Evolutionary conservation across 2,113 vertebrate genomes (phyloP).

Genomic region (Anoura caudifer): DNA sequence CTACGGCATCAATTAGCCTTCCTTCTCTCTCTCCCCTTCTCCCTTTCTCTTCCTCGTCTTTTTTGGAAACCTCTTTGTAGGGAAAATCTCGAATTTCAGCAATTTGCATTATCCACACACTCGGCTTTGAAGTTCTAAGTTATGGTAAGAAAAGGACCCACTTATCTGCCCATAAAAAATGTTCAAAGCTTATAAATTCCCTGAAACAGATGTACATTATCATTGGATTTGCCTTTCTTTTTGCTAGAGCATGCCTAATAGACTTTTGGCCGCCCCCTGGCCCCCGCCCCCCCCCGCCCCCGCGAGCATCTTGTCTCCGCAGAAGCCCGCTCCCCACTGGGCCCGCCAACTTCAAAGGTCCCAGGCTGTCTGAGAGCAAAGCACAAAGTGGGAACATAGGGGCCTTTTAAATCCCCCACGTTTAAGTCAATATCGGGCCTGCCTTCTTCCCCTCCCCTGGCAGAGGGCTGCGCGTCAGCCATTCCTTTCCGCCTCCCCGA

Average conservation of each 20-base stretch:
- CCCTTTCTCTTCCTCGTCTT: conserved; percentile 76
- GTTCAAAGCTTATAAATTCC: conserved; percentile 99
- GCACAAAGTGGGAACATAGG: conserved; percentile 91
- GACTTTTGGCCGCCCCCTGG: conserved; percentile 89
- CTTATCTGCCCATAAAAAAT: conserved; percentile 98
- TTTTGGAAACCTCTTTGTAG: conserved; percentile 90
- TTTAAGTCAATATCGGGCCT: conserved; percentile 91
- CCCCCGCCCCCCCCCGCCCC: conserved; percentile 87
- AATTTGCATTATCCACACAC: conserved; percentile 99
- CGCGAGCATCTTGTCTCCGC: conserved; percentile 92
- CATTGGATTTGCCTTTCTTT: conserved; percentile 94
- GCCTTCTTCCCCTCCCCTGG: conserved; percentile 78
- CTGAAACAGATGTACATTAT: conserved; percentile 99
- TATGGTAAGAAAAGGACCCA: conserved; percentile 96
- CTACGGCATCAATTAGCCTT: conserved; percentile 93
- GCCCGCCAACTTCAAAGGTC: conserved; percentile 98
- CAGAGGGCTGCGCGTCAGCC: conserved; percentile 83
- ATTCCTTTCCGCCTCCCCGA: conserved; percentile 78
- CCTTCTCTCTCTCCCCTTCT: conserved; percentile 80
- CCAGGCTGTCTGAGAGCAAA: conserved; percentile 94
- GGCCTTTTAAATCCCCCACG: conserved; percentile 91
- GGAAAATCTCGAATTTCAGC: conserved; percentile 93
- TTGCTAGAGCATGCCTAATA: conserved; percentile 93
- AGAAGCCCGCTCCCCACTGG: conserved; percentile 93
- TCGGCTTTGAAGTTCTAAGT: conserved; percentile 99